Percentiles rank a stretch among this genome's conserved stretches.
phyloP scores from a whole-genome alignment of 2,797 vertebrate species.

The Gymnoscopelus microlampas region DNA sequence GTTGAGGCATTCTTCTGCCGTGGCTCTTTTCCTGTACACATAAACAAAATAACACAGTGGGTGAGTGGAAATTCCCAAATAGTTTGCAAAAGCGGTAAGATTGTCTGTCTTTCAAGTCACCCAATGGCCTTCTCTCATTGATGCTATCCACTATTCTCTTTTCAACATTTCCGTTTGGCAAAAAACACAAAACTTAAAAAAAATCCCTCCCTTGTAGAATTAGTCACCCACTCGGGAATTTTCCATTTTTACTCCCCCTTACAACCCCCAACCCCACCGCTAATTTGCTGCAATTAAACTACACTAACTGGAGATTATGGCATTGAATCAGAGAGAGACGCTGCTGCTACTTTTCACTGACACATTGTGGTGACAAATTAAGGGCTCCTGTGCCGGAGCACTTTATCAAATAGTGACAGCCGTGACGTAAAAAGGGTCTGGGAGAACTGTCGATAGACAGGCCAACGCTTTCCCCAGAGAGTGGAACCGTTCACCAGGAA shows the following conservation, averaged over 20 bases:
- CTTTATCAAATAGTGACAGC: constrained; percentile 20
- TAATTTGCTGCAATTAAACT: constrained; percentile 62
- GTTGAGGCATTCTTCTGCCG: constrained; percentile 82
- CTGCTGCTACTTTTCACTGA: constrained; percentile 46
- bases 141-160: constrained; percentile 41
- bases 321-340: constrained; percentile 41
- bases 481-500: background rate
- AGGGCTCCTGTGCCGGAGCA: constrained; percentile 19
- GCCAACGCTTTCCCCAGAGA: background rate
- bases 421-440: constrained; percentile 14
- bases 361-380: constrained; percentile 41
- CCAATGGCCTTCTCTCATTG: constrained; percentile 6
- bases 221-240: constrained; percentile 67
- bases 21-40: constrained; percentile 79
- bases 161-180: constrained; percentile 36
- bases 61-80: constrained; percentile 63
- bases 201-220: constrained; percentile 33
- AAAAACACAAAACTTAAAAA: constrained; percentile 28
- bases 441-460: background rate
- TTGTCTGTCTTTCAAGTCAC: constrained; percentile 32
- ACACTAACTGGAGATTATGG: constrained; percentile 47
- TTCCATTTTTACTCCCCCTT: constrained; percentile 41
- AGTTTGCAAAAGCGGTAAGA: constrained; percentile 58
- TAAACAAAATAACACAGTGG: constrained; percentile 67
- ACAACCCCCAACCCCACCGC: constrained; percentile 39